Evolutionary conservation across 2,113 vertebrate genomes (phyloP).

Genomic region (Forbesichthys agassizii): DNA sequence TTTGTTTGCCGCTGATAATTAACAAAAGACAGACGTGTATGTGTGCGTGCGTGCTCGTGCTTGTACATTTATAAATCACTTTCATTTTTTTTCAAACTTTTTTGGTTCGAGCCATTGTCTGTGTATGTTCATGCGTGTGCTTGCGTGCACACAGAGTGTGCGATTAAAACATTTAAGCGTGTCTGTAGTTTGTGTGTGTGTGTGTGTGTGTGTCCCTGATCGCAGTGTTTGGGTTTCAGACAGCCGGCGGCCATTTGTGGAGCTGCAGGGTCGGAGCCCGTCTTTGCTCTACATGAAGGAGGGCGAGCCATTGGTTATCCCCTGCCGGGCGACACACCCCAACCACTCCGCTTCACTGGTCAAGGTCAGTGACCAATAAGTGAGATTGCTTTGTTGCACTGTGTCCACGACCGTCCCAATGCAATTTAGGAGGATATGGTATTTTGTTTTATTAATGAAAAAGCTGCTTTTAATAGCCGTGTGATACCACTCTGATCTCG

Average conservation of each 20-base stretch:
- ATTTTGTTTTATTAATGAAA: too few relatives aligned
- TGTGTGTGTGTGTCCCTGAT: constrained; percentile 61
- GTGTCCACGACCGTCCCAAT: not conserved
- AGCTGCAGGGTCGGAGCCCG: constrained; percentile 77
- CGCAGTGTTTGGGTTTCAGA: constrained; percentile 83
- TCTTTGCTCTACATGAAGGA: constrained; percentile 82
- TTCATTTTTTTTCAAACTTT: not conserved
- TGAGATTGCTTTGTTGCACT: not conserved
- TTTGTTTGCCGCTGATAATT: constrained; percentile 48
- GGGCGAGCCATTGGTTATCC: constrained; percentile 83
- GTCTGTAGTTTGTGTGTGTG: not conserved
- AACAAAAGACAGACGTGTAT: constrained; percentile 17
- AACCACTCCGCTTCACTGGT: constrained; percentile 80
- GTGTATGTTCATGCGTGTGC: constrained; percentile 21
- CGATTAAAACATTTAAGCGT: constrained; percentile 13
- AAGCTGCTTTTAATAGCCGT: too few relatives aligned
- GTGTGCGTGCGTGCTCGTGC: not conserved
- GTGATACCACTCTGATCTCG: too few relatives aligned
- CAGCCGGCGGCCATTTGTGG: constrained; percentile 85
- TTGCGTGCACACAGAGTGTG: constrained; percentile 15
- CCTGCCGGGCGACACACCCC: constrained; percentile 90
- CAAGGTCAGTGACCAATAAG: constrained; percentile 68
- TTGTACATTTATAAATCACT: not conserved
- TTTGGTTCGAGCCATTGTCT: constrained; percentile 1
- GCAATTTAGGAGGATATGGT: too few relatives aligned